Conservation (phyloP, 2,797 vertebrate species). For the Sphaeramia orbicularis region DNA sequence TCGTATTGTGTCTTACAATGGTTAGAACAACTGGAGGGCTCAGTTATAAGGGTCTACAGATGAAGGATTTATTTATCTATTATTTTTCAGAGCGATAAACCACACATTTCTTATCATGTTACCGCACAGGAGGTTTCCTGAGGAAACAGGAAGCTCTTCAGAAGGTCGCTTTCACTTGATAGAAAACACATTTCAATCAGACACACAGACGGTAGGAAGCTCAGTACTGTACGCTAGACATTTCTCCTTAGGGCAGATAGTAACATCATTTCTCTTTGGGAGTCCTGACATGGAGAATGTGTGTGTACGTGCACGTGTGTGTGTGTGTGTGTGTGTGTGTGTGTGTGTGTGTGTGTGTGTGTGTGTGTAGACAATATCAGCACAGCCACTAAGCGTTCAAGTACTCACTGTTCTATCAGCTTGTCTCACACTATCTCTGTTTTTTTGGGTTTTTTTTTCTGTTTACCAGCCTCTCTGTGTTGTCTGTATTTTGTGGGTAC, state of each 20-base stretch:
- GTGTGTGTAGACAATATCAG: slow-evolving; percentile 16
- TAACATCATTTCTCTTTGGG: slow-evolving; percentile 44
- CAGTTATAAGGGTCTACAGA: slow-evolving; percentile 16
- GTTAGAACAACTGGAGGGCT: slow-evolving; percentile 28
- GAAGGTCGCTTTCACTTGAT: slow-evolving; percentile 69
- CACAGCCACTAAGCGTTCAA: slow-evolving; percentile 1
- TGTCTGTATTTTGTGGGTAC: neutral
- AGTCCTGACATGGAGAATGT: slow-evolving; percentile 38
- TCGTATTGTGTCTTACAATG: slow-evolving; percentile 42
- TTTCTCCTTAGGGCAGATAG: slow-evolving; percentile 52
- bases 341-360: slow-evolving; percentile 8
- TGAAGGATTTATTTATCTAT: slow-evolving; percentile 11
- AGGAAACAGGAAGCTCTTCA: slow-evolving; percentile 32
- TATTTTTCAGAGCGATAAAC: slow-evolving; percentile 41
- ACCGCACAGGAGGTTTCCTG: slow-evolving; percentile 42
- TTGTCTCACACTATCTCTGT: neutral
- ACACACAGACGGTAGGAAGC: neutral
- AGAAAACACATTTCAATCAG: slow-evolving; percentile 36
- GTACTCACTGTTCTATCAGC: slow-evolving; percentile 12
- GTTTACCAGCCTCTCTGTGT: neutral
- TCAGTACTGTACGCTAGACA: slow-evolving; percentile 14
- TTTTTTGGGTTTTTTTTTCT: too few relatives aligned
- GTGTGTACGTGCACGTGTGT: too few relatives aligned
- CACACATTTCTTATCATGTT: slow-evolving; percentile 40
- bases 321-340: too few relatives aligned